These are phyloP conservation scores for Mustela lutreola DNA, from an alignment of 2,113 vertebrate genomes.

Conservation along the genomic window DNA sequence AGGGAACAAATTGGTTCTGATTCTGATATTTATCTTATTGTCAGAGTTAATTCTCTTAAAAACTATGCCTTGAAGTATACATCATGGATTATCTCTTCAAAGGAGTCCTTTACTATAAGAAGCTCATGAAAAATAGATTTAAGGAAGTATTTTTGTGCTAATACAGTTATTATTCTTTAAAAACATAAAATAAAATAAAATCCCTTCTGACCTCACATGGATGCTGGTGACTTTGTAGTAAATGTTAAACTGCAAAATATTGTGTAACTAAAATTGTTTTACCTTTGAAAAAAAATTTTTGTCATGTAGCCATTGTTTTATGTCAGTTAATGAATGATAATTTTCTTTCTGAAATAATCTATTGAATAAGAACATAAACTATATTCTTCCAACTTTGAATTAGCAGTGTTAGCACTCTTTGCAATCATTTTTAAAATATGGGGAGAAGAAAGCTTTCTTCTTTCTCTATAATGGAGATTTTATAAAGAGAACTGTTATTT, in stretches of 20 bases:
- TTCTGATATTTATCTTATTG: not conserved
- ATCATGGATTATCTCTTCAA: not conserved
- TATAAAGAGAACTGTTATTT: not conserved
- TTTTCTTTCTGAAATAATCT: constrained; percentile 6
- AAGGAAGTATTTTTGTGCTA: not conserved
- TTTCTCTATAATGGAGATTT: not conserved
- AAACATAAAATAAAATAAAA: constrained; percentile 39
- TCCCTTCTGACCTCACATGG: not conserved
- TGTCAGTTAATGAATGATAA: constrained; percentile 42
- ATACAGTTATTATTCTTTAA: not conserved
- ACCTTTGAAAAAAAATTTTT: not conserved
- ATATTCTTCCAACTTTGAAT: constrained; percentile 26
- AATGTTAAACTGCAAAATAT: constrained; percentile 17
- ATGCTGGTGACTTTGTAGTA: constrained; percentile 4
- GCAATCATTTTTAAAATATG: constrained; percentile 43
- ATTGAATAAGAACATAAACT: not conserved
- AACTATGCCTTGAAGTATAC: not conserved
- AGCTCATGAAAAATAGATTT: constrained; percentile 1
- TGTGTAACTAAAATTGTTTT: constrained; percentile 41
- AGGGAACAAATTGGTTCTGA: not conserved
- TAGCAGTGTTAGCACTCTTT: constrained; percentile 44
- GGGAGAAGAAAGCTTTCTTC: not conserved
- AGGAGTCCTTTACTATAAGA: not conserved
- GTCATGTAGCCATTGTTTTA: not conserved
- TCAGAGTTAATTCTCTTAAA: constrained; percentile 37